These are phyloP conservation scores for Penaeus japonicus DNA, from an alignment of 1,140 invertebrate species.

Conservation along the genomic window DNA sequence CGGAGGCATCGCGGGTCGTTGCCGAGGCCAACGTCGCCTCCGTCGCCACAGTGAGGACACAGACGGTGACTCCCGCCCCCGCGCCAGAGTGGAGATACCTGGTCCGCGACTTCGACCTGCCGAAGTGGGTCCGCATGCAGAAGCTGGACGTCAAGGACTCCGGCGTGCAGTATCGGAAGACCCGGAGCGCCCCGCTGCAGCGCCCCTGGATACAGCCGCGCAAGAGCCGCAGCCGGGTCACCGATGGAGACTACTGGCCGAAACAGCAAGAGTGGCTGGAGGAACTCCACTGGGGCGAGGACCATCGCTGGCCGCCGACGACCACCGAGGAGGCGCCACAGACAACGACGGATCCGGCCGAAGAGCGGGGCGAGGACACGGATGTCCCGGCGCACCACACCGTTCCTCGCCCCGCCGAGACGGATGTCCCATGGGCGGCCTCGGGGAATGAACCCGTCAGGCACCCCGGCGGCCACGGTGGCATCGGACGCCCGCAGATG, in stretches of 20 bases:
- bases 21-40: not conserved
- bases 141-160: not conserved
- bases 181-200: not conserved
- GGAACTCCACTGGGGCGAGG: too few species aligned
- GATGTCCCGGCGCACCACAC: too few species aligned
- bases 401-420: too few species aligned
- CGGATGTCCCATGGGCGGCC: too few species aligned
- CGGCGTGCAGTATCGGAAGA: not conserved
- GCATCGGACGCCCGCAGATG: not conserved
- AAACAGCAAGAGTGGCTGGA: too few species aligned
- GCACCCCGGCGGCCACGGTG: not conserved
- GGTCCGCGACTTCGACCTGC: not conserved
- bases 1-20: not conserved
- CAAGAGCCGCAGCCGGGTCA: not conserved
- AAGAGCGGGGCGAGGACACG: too few species aligned
- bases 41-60: not conserved
- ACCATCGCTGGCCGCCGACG: too few species aligned
- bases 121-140: not conserved
- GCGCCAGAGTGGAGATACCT: constrained; percentile 24
- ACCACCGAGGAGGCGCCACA: too few species aligned
- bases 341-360: too few species aligned
- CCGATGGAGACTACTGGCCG: too few species aligned
- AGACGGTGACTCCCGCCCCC: constrained; percentile 40
- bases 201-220: not conserved
- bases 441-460: too few species aligned